These are phyloP conservation scores for Hypothenemus hampei DNA, from an alignment of 1,140 invertebrate species.

Conservation along the genomic window DNA sequence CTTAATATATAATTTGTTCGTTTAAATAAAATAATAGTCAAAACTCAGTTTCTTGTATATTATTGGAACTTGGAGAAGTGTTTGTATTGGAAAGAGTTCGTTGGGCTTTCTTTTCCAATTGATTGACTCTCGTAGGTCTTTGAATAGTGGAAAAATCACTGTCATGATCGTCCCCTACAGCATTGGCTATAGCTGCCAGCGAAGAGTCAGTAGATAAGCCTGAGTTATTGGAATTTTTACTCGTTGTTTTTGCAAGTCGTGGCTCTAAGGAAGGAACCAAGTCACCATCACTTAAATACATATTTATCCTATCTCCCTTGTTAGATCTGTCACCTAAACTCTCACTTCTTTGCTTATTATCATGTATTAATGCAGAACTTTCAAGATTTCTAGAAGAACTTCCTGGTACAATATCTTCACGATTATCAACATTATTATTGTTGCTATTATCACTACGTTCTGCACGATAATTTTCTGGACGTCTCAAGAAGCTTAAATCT, in stretches of 20 bases:
- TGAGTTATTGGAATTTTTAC: constrained; percentile 14
- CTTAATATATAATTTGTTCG: neutral
- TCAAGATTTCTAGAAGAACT: too few species aligned
- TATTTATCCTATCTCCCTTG: constrained; percentile 25
- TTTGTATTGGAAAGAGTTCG: too few species aligned
- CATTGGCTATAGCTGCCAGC: constrained; percentile 28
- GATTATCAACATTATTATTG: too few species aligned
- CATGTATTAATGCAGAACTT: too few species aligned
- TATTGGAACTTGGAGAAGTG: neutral
- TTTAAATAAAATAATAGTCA: neutral
- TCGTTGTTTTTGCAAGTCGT: constrained; percentile 3
- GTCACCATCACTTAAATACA: constrained; percentile 24
- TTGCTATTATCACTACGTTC: too few species aligned
- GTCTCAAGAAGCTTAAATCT: neutral
- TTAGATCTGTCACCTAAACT: constrained; percentile 6
- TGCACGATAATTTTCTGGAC: too few species aligned
- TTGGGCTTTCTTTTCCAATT: neutral
- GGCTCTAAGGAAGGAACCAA: constrained; percentile 11
- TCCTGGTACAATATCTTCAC: too few species aligned
- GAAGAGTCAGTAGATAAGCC: constrained; percentile 24
- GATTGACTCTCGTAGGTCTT: neutral
- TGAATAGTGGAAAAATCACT: constrained; percentile 21
- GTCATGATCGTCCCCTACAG: constrained; percentile 32
- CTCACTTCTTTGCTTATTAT: constrained; percentile 17
- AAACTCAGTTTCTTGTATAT: neutral